Percentiles rank a stretch among this genome's conserved stretches.
Conservation (phyloP, 2,797 vertebrate genomes). For the Perodicticus potto region DNA sequence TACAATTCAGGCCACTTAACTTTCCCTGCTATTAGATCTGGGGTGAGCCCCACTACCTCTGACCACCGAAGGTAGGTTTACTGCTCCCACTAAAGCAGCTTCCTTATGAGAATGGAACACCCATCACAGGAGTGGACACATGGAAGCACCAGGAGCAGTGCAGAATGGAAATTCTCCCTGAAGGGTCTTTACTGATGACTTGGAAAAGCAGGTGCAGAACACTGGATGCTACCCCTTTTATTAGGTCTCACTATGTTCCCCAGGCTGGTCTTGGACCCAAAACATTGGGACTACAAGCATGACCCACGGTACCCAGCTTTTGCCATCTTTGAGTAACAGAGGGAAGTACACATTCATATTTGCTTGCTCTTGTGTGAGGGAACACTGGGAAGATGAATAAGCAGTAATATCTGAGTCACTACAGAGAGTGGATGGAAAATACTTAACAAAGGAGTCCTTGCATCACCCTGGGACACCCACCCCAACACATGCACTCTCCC, state of each 20-base stretch:
- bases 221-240: too few species aligned
- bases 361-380: neutral
- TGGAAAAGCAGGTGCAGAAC: neutral
- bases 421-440: neutral
- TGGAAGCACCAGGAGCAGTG: accelerated
- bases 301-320: neutral
- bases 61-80: neutral
- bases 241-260: neutral
- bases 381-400: neutral
- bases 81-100: neutral
- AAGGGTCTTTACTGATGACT: neutral
- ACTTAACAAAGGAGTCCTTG: neutral
- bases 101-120: neutral
- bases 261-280: neutral
- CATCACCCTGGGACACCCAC: too few species aligned
- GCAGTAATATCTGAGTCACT: neutral
- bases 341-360: neutral
- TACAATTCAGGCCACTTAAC: neutral
- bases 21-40: neutral
- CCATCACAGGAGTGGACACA: accelerated
- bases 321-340: neutral
- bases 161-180: neutral
- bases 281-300: neutral
- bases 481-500: neutral
- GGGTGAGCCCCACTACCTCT: neutral